A percentile compares a stretch with the other conserved stretches of the same genome.
Conservation (phyloP, 2,888 invertebrate genomes). For the Agrochola circellaris region DNA sequence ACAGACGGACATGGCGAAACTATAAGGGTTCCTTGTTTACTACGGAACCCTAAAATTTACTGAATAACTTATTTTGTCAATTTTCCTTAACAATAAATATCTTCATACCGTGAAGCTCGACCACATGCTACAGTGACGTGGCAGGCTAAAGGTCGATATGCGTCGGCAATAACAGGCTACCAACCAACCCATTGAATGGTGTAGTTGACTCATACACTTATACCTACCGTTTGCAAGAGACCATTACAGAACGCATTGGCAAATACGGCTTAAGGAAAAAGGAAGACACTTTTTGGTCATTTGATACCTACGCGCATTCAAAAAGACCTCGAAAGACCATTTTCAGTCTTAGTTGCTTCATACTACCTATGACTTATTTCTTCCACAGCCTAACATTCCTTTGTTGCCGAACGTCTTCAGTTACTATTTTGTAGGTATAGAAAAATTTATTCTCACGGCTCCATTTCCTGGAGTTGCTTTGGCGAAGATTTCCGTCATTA, state of each 20-base stretch:
- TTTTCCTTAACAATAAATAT: background rate
- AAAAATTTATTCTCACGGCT: background rate
- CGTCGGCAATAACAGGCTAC: slow-evolving; percentile 3
- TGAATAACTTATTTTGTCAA: too few relatives aligned
- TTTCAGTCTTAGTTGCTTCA: too few relatives aligned
- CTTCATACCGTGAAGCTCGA: background rate
- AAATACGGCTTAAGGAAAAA: background rate
- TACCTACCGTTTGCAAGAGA: background rate
- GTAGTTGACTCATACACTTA: slow-evolving; percentile 31
- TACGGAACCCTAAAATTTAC: too few relatives aligned
- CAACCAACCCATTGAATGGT: background rate
- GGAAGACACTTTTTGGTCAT: background rate
- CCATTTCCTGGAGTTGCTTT: background rate
- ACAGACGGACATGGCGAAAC: too few relatives aligned
- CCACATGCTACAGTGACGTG: slow-evolving; percentile 27
- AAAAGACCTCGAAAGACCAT: background rate
- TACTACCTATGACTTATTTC: background rate
- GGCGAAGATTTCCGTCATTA: background rate
- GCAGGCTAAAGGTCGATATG: slow-evolving; percentile 28
- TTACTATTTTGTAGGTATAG: background rate
- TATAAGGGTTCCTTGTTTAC: too few relatives aligned
- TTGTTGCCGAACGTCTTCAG: background rate
- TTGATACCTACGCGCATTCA: background rate
- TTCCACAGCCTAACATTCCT: background rate
- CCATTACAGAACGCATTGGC: background rate